Percentiles rank a stretch among this genome's conserved stretches.
Conservation (phyloP, 1,140 invertebrate genomes). For the Drosophila orena region DNA sequence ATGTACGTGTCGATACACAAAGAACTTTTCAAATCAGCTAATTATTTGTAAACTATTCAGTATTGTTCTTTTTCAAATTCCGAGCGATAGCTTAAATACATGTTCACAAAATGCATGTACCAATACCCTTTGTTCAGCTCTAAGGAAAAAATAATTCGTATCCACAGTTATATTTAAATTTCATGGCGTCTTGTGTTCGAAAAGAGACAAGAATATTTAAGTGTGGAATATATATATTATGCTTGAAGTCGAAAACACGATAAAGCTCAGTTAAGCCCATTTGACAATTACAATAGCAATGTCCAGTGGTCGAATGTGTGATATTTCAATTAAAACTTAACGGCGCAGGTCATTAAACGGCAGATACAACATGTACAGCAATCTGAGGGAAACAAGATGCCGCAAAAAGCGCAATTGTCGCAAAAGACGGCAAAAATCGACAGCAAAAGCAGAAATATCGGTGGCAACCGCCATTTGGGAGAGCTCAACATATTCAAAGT, state of each 20-base stretch:
- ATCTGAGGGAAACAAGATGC: conserved; percentile 17
- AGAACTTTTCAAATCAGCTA: no score
- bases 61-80: no score
- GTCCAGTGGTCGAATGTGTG: conserved; percentile 61
- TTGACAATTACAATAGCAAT: conserved; percentile 36
- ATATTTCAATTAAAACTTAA: conserved; percentile 81
- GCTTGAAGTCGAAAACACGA: conserved; percentile 1
- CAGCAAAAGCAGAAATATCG: conserved; percentile 39
- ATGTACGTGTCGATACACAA: no score
- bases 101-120: no score
- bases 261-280: conserved; percentile 2
- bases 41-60: no score
- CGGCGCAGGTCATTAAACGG: conserved; percentile 75
- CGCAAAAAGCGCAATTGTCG: conserved; percentile 49
- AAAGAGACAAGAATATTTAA: no score
- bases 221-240: no score
- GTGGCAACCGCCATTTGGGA: conserved; percentile 12
- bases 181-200: no score
- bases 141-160: no score
- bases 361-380: conserved; percentile 52
- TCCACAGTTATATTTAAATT: no score
- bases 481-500: conserved; percentile 79
- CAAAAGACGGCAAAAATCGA: conserved; percentile 45
- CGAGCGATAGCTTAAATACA: no score
- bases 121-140: no score